phyloP scores from a whole-genome alignment of 2,888 invertebrate genomes.

The Tipula lateralis region DNA sequence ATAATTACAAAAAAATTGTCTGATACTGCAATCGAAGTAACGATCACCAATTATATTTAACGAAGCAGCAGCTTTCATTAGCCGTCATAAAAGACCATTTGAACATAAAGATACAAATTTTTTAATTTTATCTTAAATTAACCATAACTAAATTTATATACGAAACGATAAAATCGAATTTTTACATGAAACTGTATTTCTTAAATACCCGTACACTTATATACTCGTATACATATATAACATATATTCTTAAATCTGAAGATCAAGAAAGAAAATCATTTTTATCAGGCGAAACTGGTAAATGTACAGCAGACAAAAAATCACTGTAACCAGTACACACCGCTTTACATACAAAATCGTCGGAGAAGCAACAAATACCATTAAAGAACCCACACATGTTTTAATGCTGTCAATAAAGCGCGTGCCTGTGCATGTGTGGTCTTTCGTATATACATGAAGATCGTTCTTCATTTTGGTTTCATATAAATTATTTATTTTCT shows the following conservation, averaged over 20 bases:
- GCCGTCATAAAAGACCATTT: no score
- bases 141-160: background rate
- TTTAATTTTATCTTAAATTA: no score
- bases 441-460: constrained; percentile 34
- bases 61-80: no score
- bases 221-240: no score
- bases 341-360: background rate
- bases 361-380: constrained; percentile 33
- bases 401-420: constrained; percentile 44
- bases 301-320: background rate
- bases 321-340: no score
- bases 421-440: constrained; percentile 52
- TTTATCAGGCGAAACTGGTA: background rate
- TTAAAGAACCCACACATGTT: constrained; percentile 33
- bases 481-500: background rate
- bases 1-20: no score
- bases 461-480: background rate
- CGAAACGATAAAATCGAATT: background rate
- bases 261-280: background rate
- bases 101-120: no score
- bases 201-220: background rate
- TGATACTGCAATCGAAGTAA: no score
- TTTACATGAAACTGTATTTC: background rate
- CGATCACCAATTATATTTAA: no score
- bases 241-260: no score